phyloP scores from a whole-genome alignment of 2,113 vertebrate genomes.

The Corythoichthys haematopterus region DNA sequence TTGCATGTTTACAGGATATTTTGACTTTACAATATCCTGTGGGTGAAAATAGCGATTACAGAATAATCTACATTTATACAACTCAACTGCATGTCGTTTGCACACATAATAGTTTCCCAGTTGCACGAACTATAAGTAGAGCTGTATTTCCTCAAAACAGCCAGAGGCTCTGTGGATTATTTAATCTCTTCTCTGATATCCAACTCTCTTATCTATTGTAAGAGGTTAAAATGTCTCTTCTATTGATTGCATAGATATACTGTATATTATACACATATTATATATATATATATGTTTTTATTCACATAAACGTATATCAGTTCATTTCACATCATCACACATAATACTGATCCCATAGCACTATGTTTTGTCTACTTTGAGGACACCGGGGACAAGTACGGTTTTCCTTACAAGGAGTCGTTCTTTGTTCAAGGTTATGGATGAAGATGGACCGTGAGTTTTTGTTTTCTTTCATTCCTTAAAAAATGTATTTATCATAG shows the following conservation, averaged over 20 bases:
- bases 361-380: too few species aligned
- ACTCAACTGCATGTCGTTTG: constrained; percentile 8
- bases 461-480: too few species aligned
- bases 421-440: too few species aligned
- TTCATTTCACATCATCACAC: too few species aligned
- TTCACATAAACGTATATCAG: too few species aligned
- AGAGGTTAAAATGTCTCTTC: constrained; percentile 1
- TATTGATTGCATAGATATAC: background rate
- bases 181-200: constrained; percentile 7
- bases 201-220: background rate
- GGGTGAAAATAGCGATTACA: constrained; percentile 17
- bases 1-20: background rate
- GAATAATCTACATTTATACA: constrained; percentile 15
- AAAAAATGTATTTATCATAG: too few species aligned
- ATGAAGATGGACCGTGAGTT: too few species aligned
- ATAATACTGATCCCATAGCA: too few species aligned
- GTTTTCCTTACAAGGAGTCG: too few species aligned
- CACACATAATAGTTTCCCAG: constrained; percentile 9
- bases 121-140: constrained; percentile 11
- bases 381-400: too few species aligned
- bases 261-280: too few species aligned
- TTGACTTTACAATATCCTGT: constrained; percentile 1
- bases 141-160: constrained; percentile 8
- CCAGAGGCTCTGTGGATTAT: constrained; percentile 11
- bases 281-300: too few species aligned